Evolutionary conservation across 2,888 invertebrate species (phyloP), one percentile per base, ranked within the genome.

Genomic region (Ceramica pisi): DNA sequence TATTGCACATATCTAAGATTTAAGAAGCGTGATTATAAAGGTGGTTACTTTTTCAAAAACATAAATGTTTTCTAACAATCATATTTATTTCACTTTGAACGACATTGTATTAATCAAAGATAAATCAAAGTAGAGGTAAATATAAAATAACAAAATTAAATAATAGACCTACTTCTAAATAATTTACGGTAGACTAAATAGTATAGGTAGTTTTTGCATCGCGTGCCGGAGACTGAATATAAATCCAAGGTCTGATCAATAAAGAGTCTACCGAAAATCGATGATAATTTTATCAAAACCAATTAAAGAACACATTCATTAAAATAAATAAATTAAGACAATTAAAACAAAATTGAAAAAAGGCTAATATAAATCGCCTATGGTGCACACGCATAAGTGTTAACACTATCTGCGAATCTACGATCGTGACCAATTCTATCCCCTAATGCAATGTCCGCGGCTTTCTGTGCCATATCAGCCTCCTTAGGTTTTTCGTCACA

Each of bases 401-500:
- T 41, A 51, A 48, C 23, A 31, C 12, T 21, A 1, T 67, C 41
- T 53, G 51, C 19, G 19, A 51, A 51, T 72, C 63, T 63, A 31
- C 63, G 35, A 56, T 72, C 63, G 23, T 21, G 44, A 72, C 75
- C 57, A 26, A 53, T 23, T 21, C 10, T 5, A 16, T 61, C 74
- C 55, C 46, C 60, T 26, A 26, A 46, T 55, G 60, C 12, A 23
- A 46, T 53, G n/a, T 48, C 48, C 8, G 35, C 46, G 46, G 19
- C 46, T 71, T 56, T n/a, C 14, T 21, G 14, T 61, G 44, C 21
- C 63, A 72, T 12, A 44, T 26, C 31, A 51, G 56, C 55, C 31
- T 70, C 69, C 50, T 63, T 64, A 53, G 62, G 69, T 23, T 23
- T 67, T 71, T 83, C 80, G 21, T 65, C 67, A 31, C 50, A 26